Base-by-base conservation (phyloP, 23 tunicate species). In the Ciona savignyi region DNA sequence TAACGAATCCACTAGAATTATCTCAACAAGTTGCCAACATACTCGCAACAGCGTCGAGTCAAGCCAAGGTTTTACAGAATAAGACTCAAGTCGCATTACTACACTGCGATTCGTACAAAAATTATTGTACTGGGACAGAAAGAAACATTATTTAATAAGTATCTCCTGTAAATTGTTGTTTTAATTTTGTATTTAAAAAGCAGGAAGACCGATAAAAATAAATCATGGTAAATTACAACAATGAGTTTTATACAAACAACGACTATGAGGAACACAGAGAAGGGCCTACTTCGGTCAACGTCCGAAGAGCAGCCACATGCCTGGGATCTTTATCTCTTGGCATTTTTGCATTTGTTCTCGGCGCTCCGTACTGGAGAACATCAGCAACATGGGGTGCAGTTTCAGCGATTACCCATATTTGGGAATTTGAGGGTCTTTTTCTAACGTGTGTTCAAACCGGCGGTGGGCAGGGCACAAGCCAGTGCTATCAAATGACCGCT, bases 351-450 rank as follows among this genome's bases (percentile, higher is more conserved):
- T 77, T 88, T 34, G 78, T 82, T 65, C 30, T 81, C 21, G 82
- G 86, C 1, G 86, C 83, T 0, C 96, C 96, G 34, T 88, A 66
- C 29, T 88, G 96, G 96, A 72, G 87, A 33, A 74, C 71, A n/a
- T 72, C 96, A 29, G 70, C 80, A 1, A 63, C 51, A 31, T 78
- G 81, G 82, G 87, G 80, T 6, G 62, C 80, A 0, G 81, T 81
- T 6, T 33, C 81, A 33, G 87, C 73, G 1, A 77, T 81, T 21
- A 64, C 83, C 23, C 77, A 72, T 80, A 77, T 88, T 42, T 88
- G 77, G 75, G 67, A 73, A 25, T 81, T 76, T 72, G 87, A 88
- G 49, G 96, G 96, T 6, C 25, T 88, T 9, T 88, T 86, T 60
- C 42, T 88, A 64, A 71, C 86, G 23, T 88, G 96, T 34, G 73